Percentiles rank a stretch among this genome's conserved stretches.
These are phyloP conservation scores for Lasioglossum figueresi DNA, from an alignment of 2,888 invertebrate species.

Conservation along the genomic window DNA sequence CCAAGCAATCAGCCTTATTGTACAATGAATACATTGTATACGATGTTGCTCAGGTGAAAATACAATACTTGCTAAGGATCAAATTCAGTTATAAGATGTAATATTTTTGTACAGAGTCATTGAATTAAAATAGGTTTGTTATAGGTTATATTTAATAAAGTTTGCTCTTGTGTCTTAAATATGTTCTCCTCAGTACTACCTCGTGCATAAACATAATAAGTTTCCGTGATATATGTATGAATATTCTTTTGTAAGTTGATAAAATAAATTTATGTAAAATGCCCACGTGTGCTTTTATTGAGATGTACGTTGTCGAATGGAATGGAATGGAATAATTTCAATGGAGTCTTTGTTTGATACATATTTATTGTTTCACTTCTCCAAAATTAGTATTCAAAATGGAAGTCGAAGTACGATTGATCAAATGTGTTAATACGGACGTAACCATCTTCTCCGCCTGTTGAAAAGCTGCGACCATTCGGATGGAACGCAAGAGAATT, in stretches of 20 bases:
- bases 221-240: slow-evolving; percentile 2
- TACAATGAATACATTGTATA: slow-evolving; percentile 99
- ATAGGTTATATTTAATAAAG: slow-evolving; percentile 17
- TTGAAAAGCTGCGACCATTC: slow-evolving; percentile 97
- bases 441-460: slow-evolving; percentile 99
- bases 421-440: slow-evolving; percentile 98
- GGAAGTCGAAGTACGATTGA: slow-evolving; percentile 97
- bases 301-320: not conserved
- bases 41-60: slow-evolving; percentile 96
- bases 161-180: not conserved
- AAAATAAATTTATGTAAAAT: slow-evolving; percentile 36
- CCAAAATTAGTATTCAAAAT: slow-evolving; percentile 90
- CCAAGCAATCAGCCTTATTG: slow-evolving; percentile 86
- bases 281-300: not conserved
- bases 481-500: slow-evolving; percentile 99
- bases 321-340: slow-evolving; percentile 16
- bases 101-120: slow-evolving; percentile 51
- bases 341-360: slow-evolving; percentile 27
- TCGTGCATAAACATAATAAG: slow-evolving; percentile 21
- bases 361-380: slow-evolving; percentile 39
- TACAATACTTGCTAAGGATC: slow-evolving; percentile 94
- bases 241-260: slow-evolving; percentile 27
- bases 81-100: slow-evolving; percentile 92
- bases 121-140: slow-evolving; percentile 20
- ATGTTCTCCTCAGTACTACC: slow-evolving; percentile 26